A percentile compares a stretch with the other conserved stretches of the same genome.
Conservation (phyloP, 2,113 vertebrate species). For the Corvus cornix region DNA sequence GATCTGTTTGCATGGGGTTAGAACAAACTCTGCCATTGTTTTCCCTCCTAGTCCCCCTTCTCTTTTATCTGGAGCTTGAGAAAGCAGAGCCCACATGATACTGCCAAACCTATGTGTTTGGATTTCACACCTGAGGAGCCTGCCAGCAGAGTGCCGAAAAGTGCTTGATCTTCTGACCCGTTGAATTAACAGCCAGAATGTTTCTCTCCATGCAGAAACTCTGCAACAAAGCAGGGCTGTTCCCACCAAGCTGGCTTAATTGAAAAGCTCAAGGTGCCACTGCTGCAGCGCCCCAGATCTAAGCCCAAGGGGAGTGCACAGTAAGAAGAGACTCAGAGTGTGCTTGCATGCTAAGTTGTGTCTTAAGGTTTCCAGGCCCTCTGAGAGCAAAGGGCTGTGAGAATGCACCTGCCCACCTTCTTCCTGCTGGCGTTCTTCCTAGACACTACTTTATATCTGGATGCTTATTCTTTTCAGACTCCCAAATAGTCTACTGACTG, state of each 20-base stretch:
- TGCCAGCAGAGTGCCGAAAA: background rate
- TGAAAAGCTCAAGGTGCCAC: background rate
- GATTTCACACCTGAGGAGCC: conserved; percentile 2
- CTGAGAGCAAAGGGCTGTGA: background rate
- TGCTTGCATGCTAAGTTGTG: accelerated
- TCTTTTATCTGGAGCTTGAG: background rate
- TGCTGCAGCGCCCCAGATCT: background rate
- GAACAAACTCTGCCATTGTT: background rate
- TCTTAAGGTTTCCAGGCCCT: background rate
- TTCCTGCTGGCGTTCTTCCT: background rate
- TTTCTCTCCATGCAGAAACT: background rate
- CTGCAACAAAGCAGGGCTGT: background rate
- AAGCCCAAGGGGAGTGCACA: background rate
- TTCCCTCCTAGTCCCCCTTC: background rate
- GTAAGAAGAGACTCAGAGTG: background rate
- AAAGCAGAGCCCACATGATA: background rate
- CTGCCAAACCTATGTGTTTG: background rate
- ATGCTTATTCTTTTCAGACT: background rate
- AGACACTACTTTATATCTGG: background rate
- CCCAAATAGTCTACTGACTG: background rate
- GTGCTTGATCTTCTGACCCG: background rate
- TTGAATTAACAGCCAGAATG: background rate
- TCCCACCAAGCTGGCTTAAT: background rate
- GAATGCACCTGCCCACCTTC: background rate
- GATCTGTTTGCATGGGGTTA: background rate